Evolutionary conservation across 2,888 invertebrate genomes (phyloP).

Genomic region (Elmis aenea): DNA sequence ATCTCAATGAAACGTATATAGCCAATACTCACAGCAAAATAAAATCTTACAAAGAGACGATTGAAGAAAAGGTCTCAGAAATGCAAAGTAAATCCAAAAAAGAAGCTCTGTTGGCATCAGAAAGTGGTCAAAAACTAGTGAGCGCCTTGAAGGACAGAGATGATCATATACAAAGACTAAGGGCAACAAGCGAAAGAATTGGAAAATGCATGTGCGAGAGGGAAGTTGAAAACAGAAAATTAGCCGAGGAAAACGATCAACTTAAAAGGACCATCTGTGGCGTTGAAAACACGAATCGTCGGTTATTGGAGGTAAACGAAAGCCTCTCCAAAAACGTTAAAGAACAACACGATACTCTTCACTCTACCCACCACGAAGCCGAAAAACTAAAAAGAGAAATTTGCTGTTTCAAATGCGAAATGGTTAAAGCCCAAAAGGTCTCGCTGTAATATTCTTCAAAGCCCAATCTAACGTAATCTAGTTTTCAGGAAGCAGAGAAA

Average conservation of each 20-base stretch:
- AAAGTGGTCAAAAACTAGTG: conserved; percentile 2
- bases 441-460: not conserved
- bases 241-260: conserved; percentile 12
- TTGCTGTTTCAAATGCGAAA: too few relatives aligned
- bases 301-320: conserved; percentile 5
- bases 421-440: too few relatives aligned
- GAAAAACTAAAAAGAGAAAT: too few relatives aligned
- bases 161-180: conserved; percentile 17
- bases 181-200: conserved; percentile 13
- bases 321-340: too few relatives aligned
- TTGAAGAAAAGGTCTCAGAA: conserved; percentile 8
- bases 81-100: too few relatives aligned
- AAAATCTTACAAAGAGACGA: conserved; percentile 2
- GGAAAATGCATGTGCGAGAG: conserved; percentile 14
- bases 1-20: too few relatives aligned
- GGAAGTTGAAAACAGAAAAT: conserved; percentile 14
- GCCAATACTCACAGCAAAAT: too few relatives aligned
- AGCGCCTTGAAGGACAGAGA: conserved; percentile 10
- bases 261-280: not conserved
- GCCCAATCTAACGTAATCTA: not conserved
- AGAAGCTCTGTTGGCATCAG: too few relatives aligned
- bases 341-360: conserved; percentile 7
- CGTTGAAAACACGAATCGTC: conserved; percentile 1
- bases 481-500: conserved; percentile 10
- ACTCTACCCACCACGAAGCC: too few relatives aligned